Evolutionary conservation across 1,140 invertebrate genomes (phyloP).

Genomic region (Drosophila chauvacae): DNA sequence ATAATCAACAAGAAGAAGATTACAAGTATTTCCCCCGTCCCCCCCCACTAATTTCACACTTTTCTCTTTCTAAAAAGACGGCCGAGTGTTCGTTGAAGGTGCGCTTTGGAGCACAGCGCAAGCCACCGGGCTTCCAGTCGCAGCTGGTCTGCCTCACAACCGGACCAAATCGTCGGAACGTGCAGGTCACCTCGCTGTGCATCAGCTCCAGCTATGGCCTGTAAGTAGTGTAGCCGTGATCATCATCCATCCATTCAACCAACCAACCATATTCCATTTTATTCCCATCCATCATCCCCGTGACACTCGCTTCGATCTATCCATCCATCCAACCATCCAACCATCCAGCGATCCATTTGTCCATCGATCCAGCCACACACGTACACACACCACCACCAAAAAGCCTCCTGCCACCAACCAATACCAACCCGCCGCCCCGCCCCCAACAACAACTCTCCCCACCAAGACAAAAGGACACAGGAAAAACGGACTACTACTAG

Average conservation of each 20-base stretch:
- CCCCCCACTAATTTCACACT: not conserved
- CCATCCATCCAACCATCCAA: constrained; percentile 7
- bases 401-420: constrained; percentile 22
- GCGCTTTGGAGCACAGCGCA: constrained; percentile 90
- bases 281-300: constrained; percentile 18
- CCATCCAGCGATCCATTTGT: constrained; percentile 29
- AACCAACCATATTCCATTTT: constrained; percentile 8
- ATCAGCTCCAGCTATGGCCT: constrained; percentile 98
- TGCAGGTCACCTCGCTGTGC: constrained; percentile 94
- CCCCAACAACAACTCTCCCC: constrained; percentile 19
- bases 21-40: not conserved
- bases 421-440: not conserved
- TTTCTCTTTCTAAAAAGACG: constrained; percentile 33
- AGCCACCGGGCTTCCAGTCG: constrained; percentile 96
- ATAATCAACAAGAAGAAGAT: not conserved
- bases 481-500: constrained; percentile 47
- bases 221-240: constrained; percentile 88
- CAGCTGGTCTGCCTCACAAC: constrained; percentile 96
- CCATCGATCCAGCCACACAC: constrained; percentile 53
- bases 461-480: constrained; percentile 49
- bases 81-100: constrained; percentile 88
- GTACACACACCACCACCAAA: constrained; percentile 50
- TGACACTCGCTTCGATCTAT: constrained; percentile 24
- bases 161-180: constrained; percentile 91
- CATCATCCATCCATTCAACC: constrained; percentile 19